Conservation (phyloP, 2,113 vertebrate genomes). For the Struthio camelus region DNA sequence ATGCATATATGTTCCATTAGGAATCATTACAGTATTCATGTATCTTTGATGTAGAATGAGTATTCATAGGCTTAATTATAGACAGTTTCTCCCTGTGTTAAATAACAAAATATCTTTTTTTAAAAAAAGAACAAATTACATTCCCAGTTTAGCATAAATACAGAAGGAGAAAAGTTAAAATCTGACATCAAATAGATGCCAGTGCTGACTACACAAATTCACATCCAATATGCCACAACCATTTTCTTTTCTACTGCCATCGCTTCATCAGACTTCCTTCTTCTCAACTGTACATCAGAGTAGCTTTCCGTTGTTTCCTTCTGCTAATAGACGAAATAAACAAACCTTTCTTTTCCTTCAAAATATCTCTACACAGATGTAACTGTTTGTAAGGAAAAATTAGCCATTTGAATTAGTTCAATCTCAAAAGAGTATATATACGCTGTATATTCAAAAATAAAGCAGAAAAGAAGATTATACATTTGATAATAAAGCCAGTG, state of each 20-base stretch:
- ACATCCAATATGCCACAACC: not conserved
- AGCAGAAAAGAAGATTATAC: not conserved
- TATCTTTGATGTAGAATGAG: not conserved
- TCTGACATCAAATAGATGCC: not conserved
- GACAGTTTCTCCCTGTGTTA: not conserved
- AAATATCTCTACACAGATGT: not conserved
- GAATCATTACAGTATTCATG: not conserved
- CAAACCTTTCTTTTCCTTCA: not conserved
- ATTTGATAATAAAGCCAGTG: not conserved
- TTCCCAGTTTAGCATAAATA: not conserved
- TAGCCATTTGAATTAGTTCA: not conserved
- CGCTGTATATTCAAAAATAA: not conserved
- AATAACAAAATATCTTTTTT: not conserved
- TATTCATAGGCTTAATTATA: not conserved
- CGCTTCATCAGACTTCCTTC: not conserved
- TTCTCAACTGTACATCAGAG: not conserved
- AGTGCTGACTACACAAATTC: not conserved
- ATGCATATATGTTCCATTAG: not conserved
- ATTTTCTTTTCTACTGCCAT: not conserved
- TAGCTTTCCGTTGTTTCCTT: not conserved
- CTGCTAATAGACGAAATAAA: not conserved
- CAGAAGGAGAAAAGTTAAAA: not conserved
- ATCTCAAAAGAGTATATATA: not conserved
- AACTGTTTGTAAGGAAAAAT: not conserved
- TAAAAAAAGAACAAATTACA: not conserved